Evolutionary conservation across 2,797 vertebrate genomes (phyloP), one percentile per base, ranked within the genome.

Genomic region (Chrysocyon brachyurus): DNA sequence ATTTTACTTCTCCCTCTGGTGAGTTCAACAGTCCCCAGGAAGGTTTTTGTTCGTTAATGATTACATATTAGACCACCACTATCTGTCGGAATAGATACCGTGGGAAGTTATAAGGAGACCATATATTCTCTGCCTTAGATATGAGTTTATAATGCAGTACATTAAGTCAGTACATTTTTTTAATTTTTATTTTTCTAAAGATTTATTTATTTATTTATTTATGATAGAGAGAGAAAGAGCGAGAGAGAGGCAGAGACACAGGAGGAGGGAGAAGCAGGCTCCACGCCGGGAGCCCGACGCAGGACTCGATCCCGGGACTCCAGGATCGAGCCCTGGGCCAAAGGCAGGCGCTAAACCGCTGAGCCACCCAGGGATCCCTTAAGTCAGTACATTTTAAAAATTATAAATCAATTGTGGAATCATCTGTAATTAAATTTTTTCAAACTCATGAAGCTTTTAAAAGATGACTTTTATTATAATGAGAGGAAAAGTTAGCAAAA

Each of bases 341-440:
- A 46, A 46, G 40, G 40, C 40, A 46, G 40, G 40, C 7, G 7
- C 40, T 46, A 46, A 46, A 46, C 40, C 40, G 40, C 40, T 46
- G 40, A 46, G 40, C 40, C 7, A 46, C 40, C 7, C 40, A 46
- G 40, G 40, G 40, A 46, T 46, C 40, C 40, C 40, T 6, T 88
- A 94, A 87, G 85, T 73, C 46, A 83, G 6, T 46, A 22, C 21
- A 28, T 86, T 82, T 72, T 54, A 86, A 90, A 90, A 91, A 73
- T 79, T 87, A 89, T 52, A 95, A 90, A 86, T 95, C 72, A 90
- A 95, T 91, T 88, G 82, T 59, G 36, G 57, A 93, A 90, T 96
- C 46, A 96, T 59, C 28, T 94, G 87, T 88, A 87, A 90, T 96
- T 93, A 95, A 81, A 92, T 95, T 96, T 91, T 33, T 96, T 91